Evolutionary conservation across 1,140 invertebrate species (phyloP).

Genomic region (Pseudomyrmex concolor): DNA sequence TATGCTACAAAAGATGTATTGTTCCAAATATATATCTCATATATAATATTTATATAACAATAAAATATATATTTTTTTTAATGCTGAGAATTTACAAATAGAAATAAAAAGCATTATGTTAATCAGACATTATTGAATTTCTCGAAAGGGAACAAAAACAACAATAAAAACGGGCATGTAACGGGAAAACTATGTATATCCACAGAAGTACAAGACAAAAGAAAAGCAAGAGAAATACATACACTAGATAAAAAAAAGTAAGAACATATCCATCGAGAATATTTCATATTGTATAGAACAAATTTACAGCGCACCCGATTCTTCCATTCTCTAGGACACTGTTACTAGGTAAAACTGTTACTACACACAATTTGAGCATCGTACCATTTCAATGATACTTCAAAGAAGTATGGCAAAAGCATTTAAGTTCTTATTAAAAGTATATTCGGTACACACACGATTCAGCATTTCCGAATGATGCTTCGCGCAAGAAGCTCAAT

Average conservation of each 20-base stretch:
- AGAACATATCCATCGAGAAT: constrained; percentile 29
- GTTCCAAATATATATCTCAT: no score
- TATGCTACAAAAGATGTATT: constrained; percentile 32
- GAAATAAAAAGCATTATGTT: constrained; percentile 22
- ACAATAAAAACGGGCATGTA: constrained; percentile 24
- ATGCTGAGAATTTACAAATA: not conserved
- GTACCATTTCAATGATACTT: constrained; percentile 71
- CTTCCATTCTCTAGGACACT: constrained; percentile 69
- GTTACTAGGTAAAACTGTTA: constrained; percentile 70
- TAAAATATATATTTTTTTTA: not conserved
- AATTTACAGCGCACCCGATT: constrained; percentile 67
- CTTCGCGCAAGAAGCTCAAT: constrained; percentile 60
- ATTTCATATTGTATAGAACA: constrained; percentile 54
- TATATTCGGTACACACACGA: constrained; percentile 53
- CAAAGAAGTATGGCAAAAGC: constrained; percentile 74
- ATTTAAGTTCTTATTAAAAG: constrained; percentile 65
- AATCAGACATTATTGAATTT: not conserved
- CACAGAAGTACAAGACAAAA: constrained; percentile 59
- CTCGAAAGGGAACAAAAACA: not conserved
- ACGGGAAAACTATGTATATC: not conserved
- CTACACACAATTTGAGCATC: constrained; percentile 76
- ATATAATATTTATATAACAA: constrained; percentile 11
- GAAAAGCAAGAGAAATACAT: not conserved
- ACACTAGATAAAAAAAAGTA: constrained; percentile 36
- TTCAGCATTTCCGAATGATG: constrained; percentile 20